A percentile compares a stretch with the other conserved stretches of the same genome.
Evolutionary conservation across 2,888 invertebrate genomes (phyloP).

Genomic region (Oligia strigilis): DNA sequence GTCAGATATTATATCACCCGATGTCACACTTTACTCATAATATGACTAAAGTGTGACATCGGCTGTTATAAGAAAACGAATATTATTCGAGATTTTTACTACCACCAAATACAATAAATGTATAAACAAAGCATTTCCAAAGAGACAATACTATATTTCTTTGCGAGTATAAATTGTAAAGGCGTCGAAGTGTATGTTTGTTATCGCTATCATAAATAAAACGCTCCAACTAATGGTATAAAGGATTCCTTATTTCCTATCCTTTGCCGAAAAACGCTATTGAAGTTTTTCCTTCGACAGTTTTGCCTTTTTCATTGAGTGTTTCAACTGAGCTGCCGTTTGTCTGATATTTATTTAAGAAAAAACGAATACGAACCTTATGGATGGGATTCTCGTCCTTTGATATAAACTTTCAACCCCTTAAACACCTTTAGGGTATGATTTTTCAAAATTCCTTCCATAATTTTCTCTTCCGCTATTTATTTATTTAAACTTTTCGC

Average conservation of each 20-base stretch:
- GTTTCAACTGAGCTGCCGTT: conserved; percentile 8
- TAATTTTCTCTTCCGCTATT: too few species aligned
- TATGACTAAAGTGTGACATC: too few species aligned
- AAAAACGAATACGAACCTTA: neutral
- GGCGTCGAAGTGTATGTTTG: conserved; percentile 54
- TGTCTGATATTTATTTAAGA: neutral
- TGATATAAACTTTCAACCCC: too few species aligned
- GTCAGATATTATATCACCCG: too few species aligned
- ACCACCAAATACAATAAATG: neutral
- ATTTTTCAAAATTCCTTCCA: too few species aligned
- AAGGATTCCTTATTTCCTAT: conserved; percentile 59
- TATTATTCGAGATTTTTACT: neutral
- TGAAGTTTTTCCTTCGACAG: conserved; percentile 35
- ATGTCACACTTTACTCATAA: too few species aligned
- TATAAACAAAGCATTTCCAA: conserved; percentile 6
- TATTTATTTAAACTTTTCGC: too few species aligned
- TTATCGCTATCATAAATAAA: conserved; percentile 64
- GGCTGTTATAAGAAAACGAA: too few species aligned
- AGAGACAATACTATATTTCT: conserved; percentile 42
- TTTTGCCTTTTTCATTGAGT: conserved; percentile 18
- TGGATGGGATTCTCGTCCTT: too few species aligned
- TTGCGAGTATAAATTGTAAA: conserved; percentile 45
- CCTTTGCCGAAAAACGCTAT: conserved; percentile 48
- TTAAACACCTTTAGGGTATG: too few species aligned
- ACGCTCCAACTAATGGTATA: conserved; percentile 55